Evolutionary conservation across 2,113 vertebrate genomes (phyloP).

Genomic region (Equus przewalskii): DNA sequence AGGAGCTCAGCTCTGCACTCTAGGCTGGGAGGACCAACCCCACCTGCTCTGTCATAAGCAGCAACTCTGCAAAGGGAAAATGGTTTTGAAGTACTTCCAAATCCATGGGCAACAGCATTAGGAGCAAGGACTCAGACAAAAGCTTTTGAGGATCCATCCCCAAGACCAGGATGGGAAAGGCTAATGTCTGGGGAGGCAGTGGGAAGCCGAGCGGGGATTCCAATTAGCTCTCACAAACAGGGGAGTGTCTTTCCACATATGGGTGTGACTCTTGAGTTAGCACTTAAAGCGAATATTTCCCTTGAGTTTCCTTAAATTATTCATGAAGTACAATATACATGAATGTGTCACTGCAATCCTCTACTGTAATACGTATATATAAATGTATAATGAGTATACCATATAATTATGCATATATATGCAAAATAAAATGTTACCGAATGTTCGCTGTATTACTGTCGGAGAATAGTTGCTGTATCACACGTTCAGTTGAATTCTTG

Average conservation of each 20-base stretch:
- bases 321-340: neutral
- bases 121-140: slow-evolving; percentile 16
- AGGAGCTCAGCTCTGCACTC: slow-evolving; percentile 35
- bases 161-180: neutral
- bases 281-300: neutral
- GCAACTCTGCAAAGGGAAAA: slow-evolving; percentile 60
- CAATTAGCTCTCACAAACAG: neutral
- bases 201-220: neutral
- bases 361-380: neutral
- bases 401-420: slow-evolving; percentile 31
- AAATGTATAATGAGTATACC: slow-evolving; percentile 5
- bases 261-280: neutral
- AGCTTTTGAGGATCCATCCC: neutral
- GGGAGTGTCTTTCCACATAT: neutral
- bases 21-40: neutral
- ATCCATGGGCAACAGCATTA: slow-evolving; percentile 72
- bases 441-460: neutral
- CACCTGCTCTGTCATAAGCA: slow-evolving; percentile 21
- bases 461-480: neutral
- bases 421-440: slow-evolving; percentile 20
- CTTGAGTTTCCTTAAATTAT: slow-evolving; percentile 51
- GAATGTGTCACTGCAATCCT: neutral
- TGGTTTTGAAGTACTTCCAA: slow-evolving; percentile 79
- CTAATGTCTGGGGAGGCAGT: neutral
- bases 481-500: neutral